These are phyloP conservation scores for Tolypeutes matacus DNA, from an alignment of 2,797 vertebrate genomes.

Conservation along the genomic window DNA sequence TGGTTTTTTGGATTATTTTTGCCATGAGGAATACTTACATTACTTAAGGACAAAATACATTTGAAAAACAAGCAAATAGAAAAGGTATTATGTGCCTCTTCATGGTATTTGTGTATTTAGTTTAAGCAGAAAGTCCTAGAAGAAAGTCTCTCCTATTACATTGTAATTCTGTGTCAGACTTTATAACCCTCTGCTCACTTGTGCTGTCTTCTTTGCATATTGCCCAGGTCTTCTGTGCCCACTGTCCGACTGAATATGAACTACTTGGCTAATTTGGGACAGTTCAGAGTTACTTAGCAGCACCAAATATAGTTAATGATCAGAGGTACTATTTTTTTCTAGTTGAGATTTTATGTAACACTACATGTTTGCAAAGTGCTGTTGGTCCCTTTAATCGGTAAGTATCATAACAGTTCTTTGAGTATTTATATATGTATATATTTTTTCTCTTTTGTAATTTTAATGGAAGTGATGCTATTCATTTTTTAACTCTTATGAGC, in stretches of 20 bases:
- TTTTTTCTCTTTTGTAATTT: too few species aligned
- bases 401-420: background rate
- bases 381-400: background rate
- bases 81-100: background rate
- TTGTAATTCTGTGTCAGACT: background rate
- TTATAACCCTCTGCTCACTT: background rate
- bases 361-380: background rate
- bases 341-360: background rate
- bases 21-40: background rate
- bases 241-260: background rate
- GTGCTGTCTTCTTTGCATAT: background rate
- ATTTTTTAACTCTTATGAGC: too few species aligned
- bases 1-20: background rate
- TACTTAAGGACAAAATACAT: conserved; percentile 27
- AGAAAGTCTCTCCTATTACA: background rate
- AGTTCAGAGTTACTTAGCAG: background rate
- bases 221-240: background rate
- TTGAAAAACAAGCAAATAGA: conserved; percentile 17
- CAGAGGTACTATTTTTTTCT: background rate
- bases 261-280: background rate
- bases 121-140: background rate
- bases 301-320: background rate
- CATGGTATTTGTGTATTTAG: background rate
- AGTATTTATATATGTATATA: background rate
- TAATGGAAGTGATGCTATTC: background rate